A percentile compares a stretch with the other conserved stretches of the same genome.
These are phyloP conservation scores for Amblyopsis hoosieri DNA, from an alignment of 2,797 vertebrate species.

Conservation along the genomic window DNA sequence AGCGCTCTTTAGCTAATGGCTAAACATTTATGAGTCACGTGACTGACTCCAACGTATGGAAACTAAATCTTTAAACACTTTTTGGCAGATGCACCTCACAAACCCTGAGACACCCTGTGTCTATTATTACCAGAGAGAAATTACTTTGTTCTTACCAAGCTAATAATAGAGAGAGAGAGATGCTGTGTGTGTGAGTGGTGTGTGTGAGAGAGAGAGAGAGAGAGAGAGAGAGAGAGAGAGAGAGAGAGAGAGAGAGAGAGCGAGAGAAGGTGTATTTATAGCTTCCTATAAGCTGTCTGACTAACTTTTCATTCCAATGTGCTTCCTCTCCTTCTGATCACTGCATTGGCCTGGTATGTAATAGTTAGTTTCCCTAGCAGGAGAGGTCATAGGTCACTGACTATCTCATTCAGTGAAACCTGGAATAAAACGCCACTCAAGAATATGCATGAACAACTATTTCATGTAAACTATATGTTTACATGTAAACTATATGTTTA, in stretches of 20 bases:
- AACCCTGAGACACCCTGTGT: constrained; percentile 70
- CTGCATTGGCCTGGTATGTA: constrained; percentile 29
- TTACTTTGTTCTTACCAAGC: constrained; percentile 83
- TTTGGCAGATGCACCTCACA: constrained; percentile 74
- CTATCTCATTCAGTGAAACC: background rate
- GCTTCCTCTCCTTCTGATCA: constrained; percentile 86
- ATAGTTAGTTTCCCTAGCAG: constrained; percentile 15
- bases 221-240: constrained; percentile 78
- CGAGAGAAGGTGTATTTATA: constrained; percentile 90
- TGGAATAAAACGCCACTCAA: background rate
- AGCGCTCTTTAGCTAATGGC: constrained; percentile 74
- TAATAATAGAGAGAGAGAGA: constrained; percentile 85
- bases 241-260: constrained; percentile 56
- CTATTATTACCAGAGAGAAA: constrained; percentile 86
- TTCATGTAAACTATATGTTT: background rate
- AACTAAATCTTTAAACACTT: constrained; percentile 85
- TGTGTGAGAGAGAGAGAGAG: no score
- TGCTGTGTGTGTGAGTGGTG: constrained; percentile 39
- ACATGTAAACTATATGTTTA: no score
- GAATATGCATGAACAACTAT: background rate
- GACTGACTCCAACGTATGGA: constrained; percentile 80
- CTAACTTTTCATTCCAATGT: constrained; percentile 87
- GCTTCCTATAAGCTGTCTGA: constrained; percentile 75
- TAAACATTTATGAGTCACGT: constrained; percentile 78
- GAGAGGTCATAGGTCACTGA: constrained; percentile 17